Evolutionary conservation across 2,797 vertebrate genomes (phyloP).

Genomic region (Pagetopsis macropterus): DNA sequence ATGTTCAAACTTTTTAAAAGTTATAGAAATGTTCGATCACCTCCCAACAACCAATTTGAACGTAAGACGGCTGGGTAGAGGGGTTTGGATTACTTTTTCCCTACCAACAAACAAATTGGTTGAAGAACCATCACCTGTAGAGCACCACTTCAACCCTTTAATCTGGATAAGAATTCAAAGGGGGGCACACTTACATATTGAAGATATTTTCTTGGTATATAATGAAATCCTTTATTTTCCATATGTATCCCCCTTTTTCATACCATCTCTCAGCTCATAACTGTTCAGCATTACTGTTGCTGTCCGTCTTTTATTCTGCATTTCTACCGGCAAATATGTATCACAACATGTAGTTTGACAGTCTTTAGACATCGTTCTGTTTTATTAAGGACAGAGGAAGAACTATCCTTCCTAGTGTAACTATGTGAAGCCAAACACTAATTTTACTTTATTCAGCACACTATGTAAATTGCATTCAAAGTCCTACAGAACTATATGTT

Average conservation of each 20-base stretch:
- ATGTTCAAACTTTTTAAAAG: not conserved
- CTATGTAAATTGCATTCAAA: not conserved
- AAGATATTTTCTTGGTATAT: not conserved
- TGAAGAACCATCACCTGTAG: not conserved
- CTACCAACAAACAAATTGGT: not conserved
- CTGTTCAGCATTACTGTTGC: not conserved
- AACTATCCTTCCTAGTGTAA: not conserved
- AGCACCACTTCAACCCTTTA: not conserved
- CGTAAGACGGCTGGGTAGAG: not conserved
- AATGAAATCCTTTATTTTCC: not conserved
- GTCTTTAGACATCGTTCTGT: not conserved
- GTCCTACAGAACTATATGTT: not conserved
- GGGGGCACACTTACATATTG: not conserved
- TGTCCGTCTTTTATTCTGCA: not conserved
- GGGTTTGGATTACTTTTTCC: not conserved
- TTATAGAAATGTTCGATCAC: not conserved
- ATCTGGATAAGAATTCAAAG: not conserved
- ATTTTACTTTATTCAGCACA: not conserved
- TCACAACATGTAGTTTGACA: not conserved
- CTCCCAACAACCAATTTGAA: not conserved
- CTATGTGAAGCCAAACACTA: slow-evolving; percentile 1
- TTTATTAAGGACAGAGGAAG: not conserved
- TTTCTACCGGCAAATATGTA: not conserved
- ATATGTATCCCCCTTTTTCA: not conserved
- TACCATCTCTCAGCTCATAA: not conserved